These are phyloP conservation scores for Xiphorhynchus elegans DNA, from an alignment of 2,113 vertebrate genomes.

Conservation along the genomic window DNA sequence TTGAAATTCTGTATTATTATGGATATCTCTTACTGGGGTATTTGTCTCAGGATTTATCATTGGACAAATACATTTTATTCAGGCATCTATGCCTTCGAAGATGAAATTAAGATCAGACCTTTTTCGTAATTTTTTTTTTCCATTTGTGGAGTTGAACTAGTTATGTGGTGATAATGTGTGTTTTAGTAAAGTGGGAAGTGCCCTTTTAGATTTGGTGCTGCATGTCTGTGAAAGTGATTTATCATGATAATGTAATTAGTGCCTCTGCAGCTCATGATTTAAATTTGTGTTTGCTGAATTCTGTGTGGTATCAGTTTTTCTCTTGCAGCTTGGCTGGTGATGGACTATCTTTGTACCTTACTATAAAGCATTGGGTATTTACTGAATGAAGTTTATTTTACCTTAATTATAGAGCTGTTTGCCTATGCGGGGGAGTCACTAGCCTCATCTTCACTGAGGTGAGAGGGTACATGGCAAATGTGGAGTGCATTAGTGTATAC, in stretches of 20 bases:
- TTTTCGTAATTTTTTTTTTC: neutral
- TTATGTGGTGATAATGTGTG: neutral
- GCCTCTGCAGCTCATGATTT: neutral
- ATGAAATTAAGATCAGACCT: neutral
- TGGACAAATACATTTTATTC: neutral
- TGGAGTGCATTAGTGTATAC: neutral
- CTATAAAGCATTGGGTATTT: neutral
- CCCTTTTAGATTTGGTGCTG: neutral
- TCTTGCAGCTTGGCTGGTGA: neutral
- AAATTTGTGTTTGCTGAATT: neutral
- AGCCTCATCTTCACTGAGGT: neutral
- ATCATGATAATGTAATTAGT: neutral
- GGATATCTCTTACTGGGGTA: neutral
- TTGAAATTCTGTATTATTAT: neutral
- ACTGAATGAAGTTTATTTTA: neutral
- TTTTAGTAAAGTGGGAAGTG: neutral
- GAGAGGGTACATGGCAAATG: neutral
- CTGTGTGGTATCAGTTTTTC: neutral
- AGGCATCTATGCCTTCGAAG: neutral
- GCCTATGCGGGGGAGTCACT: neutral
- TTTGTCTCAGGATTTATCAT: neutral
- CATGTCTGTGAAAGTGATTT: neutral
- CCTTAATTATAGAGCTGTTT: neutral
- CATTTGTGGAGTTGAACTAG: neutral
- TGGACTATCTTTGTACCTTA: neutral